phyloP scores from a whole-genome alignment of 2,113 vertebrate species.

The Laticauda laticaudata region DNA sequence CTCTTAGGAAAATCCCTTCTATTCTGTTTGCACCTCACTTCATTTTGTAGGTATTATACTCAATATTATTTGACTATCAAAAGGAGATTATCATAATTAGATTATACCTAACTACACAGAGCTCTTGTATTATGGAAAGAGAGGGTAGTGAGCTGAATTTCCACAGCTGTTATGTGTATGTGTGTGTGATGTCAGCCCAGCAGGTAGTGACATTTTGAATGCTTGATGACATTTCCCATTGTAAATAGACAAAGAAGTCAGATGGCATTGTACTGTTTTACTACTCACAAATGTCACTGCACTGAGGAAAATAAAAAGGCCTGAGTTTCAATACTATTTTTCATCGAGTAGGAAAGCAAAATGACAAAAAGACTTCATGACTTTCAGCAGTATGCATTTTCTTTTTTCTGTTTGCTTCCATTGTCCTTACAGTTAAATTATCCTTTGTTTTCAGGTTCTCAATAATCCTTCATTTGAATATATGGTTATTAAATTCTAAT shows the following conservation, averaged over 20 bases:
- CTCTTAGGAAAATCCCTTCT: constrained; percentile 56
- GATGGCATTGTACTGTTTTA: constrained; percentile 59
- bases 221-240: constrained; percentile 70
- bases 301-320: constrained; percentile 44
- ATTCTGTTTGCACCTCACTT: constrained; percentile 45
- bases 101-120: constrained; percentile 48
- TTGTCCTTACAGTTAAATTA: constrained; percentile 42
- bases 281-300: constrained; percentile 68
- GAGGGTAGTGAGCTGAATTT: constrained; percentile 32
- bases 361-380: not conserved
- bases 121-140: constrained; percentile 38
- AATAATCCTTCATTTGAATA: constrained; percentile 43
- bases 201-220: constrained; percentile 70
- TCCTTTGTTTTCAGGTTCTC: constrained; percentile 32
- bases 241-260: constrained; percentile 66
- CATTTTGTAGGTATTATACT: constrained; percentile 45
- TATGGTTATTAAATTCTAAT: constrained; percentile 29
- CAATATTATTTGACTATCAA: constrained; percentile 51
- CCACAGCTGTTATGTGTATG: not conserved
- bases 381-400: constrained; percentile 10
- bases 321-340: constrained; percentile 45
- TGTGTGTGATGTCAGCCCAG: constrained; percentile 52
- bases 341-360: not conserved
- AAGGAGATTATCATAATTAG: constrained; percentile 53
- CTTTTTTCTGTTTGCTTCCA: constrained; percentile 20